Percentiles rank a stretch among this genome's conserved stretches.
Conservation (phyloP, 2,113 vertebrate species). For the Ictidomys tridecemlineatus region DNA sequence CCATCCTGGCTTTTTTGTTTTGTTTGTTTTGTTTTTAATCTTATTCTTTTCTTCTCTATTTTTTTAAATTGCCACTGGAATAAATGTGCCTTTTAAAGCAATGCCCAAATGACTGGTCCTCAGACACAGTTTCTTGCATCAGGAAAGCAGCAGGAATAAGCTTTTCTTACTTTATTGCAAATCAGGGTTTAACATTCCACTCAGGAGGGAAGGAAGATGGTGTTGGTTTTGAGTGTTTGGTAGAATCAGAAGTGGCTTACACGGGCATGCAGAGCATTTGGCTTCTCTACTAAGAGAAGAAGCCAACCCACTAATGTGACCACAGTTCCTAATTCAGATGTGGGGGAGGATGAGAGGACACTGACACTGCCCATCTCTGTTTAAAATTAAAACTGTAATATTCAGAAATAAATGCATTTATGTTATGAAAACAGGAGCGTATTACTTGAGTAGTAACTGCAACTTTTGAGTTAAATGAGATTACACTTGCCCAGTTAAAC, state of each 20-base stretch:
- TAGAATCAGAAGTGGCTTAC: neutral
- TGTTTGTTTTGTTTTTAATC: constrained; percentile 5
- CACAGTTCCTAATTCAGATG: neutral
- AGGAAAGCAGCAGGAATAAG: constrained; percentile 7
- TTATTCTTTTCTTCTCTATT: constrained; percentile 63
- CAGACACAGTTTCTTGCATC: constrained; percentile 4
- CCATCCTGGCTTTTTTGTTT: neutral
- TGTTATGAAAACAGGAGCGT: neutral
- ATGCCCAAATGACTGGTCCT: constrained; percentile 78
- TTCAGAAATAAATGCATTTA: constrained; percentile 10
- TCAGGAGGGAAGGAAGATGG: constrained; percentile 7
- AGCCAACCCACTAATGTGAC: neutral
- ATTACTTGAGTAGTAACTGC: constrained; percentile 35
- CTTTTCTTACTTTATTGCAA: constrained; percentile 47
- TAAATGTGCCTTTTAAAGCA: constrained; percentile 80
- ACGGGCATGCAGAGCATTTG: neutral
- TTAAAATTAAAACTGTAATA: constrained; percentile 29
- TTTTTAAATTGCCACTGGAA: constrained; percentile 71
- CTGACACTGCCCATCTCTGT: neutral
- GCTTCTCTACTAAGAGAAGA: neutral
- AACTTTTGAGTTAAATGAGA: neutral
- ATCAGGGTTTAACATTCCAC: constrained; percentile 57
- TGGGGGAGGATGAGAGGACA: neutral
- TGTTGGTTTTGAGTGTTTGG: constrained; percentile 12
- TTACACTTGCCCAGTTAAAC: neutral